Conservation (phyloP, 2,888 invertebrate genomes). For the Spicauda simplicius region DNA sequence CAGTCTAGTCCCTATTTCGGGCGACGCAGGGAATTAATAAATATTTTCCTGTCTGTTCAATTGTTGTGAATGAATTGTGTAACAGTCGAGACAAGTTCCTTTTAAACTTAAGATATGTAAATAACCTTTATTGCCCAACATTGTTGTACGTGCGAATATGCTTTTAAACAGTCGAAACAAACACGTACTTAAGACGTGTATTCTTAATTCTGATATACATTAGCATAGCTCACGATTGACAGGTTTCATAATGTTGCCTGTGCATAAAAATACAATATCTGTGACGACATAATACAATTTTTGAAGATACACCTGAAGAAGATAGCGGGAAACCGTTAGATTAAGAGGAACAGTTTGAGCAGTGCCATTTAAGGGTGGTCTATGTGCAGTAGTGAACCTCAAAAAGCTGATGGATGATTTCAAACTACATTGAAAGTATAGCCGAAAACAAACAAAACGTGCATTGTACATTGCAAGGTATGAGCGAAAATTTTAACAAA, state of each 20-base stretch:
- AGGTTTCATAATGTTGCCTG: constrained; percentile 13
- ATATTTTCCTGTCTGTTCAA: constrained; percentile 51
- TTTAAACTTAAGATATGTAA: constrained; percentile 43
- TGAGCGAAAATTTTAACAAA: too few species aligned
- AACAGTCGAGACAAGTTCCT: constrained; percentile 41
- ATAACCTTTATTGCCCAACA: constrained; percentile 44
- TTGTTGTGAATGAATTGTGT: constrained; percentile 43
- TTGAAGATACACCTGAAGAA: too few species aligned
- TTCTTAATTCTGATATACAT: not conserved
- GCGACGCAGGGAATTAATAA: constrained; percentile 32
- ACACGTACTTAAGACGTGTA: not conserved
- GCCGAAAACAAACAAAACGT: too few species aligned
- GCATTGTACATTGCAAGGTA: too few species aligned
- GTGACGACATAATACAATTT: not conserved
- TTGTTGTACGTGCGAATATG: constrained; percentile 21
- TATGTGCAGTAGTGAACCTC: too few species aligned
- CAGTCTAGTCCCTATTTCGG: constrained; percentile 30
- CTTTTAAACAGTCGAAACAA: not conserved
- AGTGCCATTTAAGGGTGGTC: too few species aligned
- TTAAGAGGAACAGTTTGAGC: too few species aligned
- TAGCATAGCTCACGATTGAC: not conserved
- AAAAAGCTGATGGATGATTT: too few species aligned
- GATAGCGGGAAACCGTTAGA: too few species aligned
- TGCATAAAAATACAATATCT: not conserved
- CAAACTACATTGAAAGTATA: too few species aligned